Percentiles rank a stretch among this genome's conserved stretches.
phyloP scores from a whole-genome alignment of 2,888 invertebrate genomes.

The Lamellibrachia columna region DNA sequence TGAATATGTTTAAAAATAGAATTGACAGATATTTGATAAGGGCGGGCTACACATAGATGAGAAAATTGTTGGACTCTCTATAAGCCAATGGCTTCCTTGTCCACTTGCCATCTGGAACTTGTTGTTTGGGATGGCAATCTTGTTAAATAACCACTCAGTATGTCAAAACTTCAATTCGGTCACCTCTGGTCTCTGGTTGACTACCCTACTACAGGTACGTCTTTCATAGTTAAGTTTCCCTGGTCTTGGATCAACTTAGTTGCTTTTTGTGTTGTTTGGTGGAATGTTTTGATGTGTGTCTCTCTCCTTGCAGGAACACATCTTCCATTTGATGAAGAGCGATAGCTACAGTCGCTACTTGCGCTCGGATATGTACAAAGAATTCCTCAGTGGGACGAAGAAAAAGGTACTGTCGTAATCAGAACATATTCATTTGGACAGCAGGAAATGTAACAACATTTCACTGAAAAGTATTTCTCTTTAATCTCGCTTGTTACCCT shows the following conservation, averaged over 20 bases:
- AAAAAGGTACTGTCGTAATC: slow-evolving; percentile 80
- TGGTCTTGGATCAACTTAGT: not conserved
- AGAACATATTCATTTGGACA: not conserved
- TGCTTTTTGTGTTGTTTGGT: not conserved
- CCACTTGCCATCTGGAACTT: too few relatives aligned
- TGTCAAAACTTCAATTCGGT: too few relatives aligned
- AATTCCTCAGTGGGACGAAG: slow-evolving; percentile 92
- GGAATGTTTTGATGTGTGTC: not conserved
- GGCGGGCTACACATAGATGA: too few relatives aligned
- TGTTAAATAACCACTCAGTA: too few relatives aligned
- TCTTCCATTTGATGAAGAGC: slow-evolving; percentile 98
- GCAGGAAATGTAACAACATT: too few relatives aligned
- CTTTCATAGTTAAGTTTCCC: not conserved
- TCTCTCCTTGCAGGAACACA: slow-evolving; percentile 82
- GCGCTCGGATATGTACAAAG: slow-evolving; percentile 98
- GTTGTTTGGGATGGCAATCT: too few relatives aligned
- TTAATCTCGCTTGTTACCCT: too few relatives aligned
- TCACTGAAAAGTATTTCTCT: too few relatives aligned
- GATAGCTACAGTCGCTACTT: slow-evolving; percentile 98
- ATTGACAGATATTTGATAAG: too few relatives aligned
- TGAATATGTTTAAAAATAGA: too few relatives aligned
- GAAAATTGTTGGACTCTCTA: too few relatives aligned
- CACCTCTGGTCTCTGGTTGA: not conserved
- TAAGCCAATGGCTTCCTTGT: too few relatives aligned
- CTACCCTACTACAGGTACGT: not conserved